Conservation (phyloP, 2,113 vertebrate species). For the Gavia stellata region DNA sequence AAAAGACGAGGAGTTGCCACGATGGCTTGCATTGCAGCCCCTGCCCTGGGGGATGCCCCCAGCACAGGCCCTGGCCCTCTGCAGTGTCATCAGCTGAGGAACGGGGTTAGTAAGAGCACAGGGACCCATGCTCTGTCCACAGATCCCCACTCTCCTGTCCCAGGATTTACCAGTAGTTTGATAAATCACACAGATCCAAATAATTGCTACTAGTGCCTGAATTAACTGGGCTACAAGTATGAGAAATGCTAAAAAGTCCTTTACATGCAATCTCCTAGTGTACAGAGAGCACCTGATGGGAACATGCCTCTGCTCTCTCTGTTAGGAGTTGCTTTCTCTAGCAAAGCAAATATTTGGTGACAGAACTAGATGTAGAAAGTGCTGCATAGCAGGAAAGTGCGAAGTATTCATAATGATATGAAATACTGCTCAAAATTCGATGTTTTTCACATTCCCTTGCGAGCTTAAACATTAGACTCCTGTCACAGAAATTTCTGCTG, state of each 20-base stretch:
- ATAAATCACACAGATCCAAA: neutral
- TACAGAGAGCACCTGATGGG: neutral
- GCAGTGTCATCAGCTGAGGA: accelerated
- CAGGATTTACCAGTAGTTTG: neutral
- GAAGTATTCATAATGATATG: conserved; percentile 11
- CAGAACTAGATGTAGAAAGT: conserved; percentile 8
- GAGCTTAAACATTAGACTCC: conserved; percentile 14
- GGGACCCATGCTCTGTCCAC: neutral
- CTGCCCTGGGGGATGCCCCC: neutral
- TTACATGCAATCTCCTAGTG: neutral
- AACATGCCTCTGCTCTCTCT: neutral
- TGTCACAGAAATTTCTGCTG: conserved; percentile 42
- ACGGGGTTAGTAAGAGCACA: accelerated
- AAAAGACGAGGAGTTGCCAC: accelerated
- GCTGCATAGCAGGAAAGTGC: neutral
- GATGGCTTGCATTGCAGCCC: neutral
- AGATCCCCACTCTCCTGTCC: accelerated
- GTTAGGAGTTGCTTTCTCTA: neutral
- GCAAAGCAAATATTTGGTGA: conserved; percentile 42
- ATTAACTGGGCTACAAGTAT: neutral
- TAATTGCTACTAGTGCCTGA: neutral
- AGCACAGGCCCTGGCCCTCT: neutral
- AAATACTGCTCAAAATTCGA: conserved; percentile 19
- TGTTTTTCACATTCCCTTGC: neutral
- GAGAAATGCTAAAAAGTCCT: neutral